phyloP scores from a whole-genome alignment of 2,797 vertebrate species.

The Amazonetta brasiliensis region DNA sequence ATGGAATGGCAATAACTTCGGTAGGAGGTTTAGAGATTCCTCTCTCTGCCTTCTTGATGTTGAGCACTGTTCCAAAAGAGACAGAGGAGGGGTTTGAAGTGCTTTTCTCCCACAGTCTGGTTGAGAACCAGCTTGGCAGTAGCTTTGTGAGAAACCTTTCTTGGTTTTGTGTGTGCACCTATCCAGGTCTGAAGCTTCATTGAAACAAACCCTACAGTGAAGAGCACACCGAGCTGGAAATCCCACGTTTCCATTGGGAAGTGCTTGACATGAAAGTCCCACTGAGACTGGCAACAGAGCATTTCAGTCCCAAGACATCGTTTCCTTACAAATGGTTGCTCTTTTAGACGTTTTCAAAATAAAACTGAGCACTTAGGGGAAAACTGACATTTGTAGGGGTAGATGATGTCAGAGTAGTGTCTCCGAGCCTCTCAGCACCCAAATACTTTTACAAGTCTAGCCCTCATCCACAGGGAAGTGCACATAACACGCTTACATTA shows the following conservation, averaged over 20 bases:
- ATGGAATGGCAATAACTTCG: background rate
- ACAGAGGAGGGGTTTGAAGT: background rate
- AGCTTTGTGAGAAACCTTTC: background rate
- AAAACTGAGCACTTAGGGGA: background rate
- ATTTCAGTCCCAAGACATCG: background rate
- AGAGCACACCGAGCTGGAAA: background rate
- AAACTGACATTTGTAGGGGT: background rate
- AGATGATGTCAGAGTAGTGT: background rate
- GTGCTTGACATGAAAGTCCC: background rate
- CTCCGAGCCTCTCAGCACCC: background rate
- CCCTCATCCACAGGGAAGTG: background rate
- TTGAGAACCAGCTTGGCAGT: background rate
- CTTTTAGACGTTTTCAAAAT: background rate
- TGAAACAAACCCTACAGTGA: background rate
- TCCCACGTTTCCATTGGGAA: background rate
- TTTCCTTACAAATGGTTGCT: background rate
- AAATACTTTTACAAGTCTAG: background rate
- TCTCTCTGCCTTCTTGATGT: background rate
- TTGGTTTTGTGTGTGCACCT: accelerated
- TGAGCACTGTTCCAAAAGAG: background rate
- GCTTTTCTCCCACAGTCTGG: background rate
- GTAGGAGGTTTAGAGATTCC: background rate
- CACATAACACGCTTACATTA: background rate
- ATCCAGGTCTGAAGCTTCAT: background rate
- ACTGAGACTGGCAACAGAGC: background rate